Percentiles rank a stretch among this genome's conserved stretches.
phyloP scores from a whole-genome alignment of 1,140 invertebrate genomes.

The Dreissena rostriformis region DNA sequence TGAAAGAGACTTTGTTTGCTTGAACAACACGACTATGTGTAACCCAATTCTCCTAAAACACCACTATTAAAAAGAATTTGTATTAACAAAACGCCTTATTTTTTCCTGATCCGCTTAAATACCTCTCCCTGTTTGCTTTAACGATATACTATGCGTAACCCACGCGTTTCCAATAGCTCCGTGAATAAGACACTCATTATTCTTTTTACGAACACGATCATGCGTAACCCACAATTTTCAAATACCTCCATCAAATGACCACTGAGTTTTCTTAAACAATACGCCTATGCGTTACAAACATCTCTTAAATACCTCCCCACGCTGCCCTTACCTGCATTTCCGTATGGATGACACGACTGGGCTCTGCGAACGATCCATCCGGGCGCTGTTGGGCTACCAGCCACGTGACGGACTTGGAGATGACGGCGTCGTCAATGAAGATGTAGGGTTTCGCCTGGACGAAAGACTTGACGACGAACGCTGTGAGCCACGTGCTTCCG shows the following conservation, averaged over 20 bases:
- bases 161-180: background rate
- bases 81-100: no score
- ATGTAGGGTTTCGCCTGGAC: conserved; percentile 90
- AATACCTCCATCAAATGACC: no score
- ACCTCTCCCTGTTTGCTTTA: no score
- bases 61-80: no score
- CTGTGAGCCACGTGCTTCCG: conserved; percentile 90
- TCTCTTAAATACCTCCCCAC: background rate
- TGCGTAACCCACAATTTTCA: no score
- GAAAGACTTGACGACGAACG: conserved; percentile 93
- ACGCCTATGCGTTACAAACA: no score
- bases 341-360: conserved; percentile 75
- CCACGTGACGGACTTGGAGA: conserved; percentile 90
- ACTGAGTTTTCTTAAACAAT: no score
- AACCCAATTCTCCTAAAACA: no score
- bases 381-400: conserved; percentile 87
- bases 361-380: conserved; percentile 90
- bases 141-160: no score
- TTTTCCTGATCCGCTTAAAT: no score
- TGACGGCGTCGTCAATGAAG: conserved; percentile 87
- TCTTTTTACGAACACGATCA: background rate
- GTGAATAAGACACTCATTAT: background rate
- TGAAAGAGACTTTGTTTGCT: no score
- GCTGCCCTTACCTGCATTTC: conserved; percentile 74
- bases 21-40: no score